Conservation (phyloP, 1,140 invertebrate genomes). For the Tetraneura akinire region DNA sequence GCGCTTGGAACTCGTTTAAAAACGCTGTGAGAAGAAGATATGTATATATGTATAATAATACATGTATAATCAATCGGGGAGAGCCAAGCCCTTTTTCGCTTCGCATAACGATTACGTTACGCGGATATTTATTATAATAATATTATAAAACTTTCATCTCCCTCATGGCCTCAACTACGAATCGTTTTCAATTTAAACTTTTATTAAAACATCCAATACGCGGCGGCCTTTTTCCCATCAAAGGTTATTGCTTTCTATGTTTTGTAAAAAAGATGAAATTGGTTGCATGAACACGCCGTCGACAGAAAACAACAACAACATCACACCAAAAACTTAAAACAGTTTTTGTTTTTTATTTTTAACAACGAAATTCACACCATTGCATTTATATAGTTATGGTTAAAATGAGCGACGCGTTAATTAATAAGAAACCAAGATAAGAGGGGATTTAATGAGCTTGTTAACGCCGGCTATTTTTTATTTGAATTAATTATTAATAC, state of each 20-base stretch:
- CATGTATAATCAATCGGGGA: constrained; percentile 47
- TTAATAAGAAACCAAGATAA: no score
- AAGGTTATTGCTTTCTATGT: constrained; percentile 50
- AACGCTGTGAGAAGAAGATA: constrained; percentile 23
- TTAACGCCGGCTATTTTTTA: no score
- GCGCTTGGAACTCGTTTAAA: constrained; percentile 42
- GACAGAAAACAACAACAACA: constrained; percentile 1
- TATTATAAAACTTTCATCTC: constrained; percentile 51
- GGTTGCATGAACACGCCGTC: constrained; percentile 11
- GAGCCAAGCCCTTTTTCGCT: constrained; percentile 48
- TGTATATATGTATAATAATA: background rate
- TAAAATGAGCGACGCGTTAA: background rate
- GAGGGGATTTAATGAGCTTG: no score
- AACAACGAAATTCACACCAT: constrained; percentile 13
- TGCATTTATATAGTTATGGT: background rate
- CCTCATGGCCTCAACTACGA: constrained; percentile 39
- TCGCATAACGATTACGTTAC: constrained; percentile 46
- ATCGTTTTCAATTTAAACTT: constrained; percentile 51
- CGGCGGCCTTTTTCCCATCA: constrained; percentile 43
- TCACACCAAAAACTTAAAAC: constrained; percentile 22
- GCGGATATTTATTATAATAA: constrained; percentile 51
- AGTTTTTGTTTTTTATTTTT: background rate
- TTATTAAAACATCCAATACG: constrained; percentile 51
- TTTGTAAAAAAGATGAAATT: constrained; percentile 36
- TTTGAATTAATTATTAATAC: no score